Conservation (phyloP, 2,888 invertebrate genomes). For the Xanthorhoe designata region DNA sequence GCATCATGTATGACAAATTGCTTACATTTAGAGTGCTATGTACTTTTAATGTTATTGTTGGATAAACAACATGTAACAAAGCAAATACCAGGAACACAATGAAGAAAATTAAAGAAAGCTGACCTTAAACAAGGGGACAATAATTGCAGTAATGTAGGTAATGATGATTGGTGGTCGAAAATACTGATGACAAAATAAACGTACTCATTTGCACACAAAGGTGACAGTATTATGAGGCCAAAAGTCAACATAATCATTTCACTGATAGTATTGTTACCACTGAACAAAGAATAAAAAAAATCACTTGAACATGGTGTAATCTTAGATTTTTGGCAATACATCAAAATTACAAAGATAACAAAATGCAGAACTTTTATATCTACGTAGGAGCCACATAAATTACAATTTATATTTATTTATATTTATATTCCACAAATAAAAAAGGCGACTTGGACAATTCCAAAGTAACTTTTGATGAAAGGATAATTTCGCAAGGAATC, state of each 20-base stretch:
- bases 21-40: not conserved
- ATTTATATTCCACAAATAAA: not conserved
- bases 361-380: not conserved
- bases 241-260: slow-evolving; percentile 7
- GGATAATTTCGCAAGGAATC: slow-evolving; percentile 24
- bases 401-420: too few species aligned
- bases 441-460: not conserved
- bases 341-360: not conserved
- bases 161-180: slow-evolving; percentile 32
- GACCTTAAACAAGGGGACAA: slow-evolving; percentile 15
- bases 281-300: not conserved
- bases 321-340: not conserved
- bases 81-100: not conserved
- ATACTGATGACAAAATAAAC: slow-evolving; percentile 37
- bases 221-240: slow-evolving; percentile 23
- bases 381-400: not conserved
- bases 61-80: not conserved
- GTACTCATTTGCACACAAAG: slow-evolving; percentile 24
- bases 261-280: not conserved
- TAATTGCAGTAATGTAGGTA: slow-evolving; percentile 23
- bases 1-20: not conserved
- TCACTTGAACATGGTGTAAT: not conserved
- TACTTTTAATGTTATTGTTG: not conserved
- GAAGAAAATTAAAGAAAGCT: slow-evolving; percentile 15
- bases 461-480: slow-evolving; percentile 19